Percentiles rank a stretch among this genome's conserved stretches.
Evolutionary conservation across 2,888 invertebrate genomes (phyloP).

Genomic region (Trichogramma evanescens): DNA sequence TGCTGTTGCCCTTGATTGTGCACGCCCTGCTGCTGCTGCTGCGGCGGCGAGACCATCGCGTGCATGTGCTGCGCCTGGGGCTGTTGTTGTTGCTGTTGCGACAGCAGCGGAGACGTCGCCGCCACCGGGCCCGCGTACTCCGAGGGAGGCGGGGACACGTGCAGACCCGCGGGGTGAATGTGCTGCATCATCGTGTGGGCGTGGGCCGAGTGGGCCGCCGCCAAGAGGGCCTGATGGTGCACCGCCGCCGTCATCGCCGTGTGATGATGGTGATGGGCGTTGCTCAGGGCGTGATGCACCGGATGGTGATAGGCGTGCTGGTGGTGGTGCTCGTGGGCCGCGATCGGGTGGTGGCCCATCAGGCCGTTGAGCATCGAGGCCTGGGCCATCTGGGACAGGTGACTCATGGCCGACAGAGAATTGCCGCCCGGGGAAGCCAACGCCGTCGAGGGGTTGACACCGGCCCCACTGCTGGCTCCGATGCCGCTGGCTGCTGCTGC

Average conservation of each 20-base stretch:
- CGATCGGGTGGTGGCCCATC: slow-evolving; percentile 2
- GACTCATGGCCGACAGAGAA: too few relatives aligned
- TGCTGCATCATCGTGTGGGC: neutral
- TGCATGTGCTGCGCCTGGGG: slow-evolving; percentile 5
- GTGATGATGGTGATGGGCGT: neutral
- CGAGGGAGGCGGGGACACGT: slow-evolving; percentile 32
- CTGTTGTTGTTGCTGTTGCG: slow-evolving; percentile 27
- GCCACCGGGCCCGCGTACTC: slow-evolving; percentile 22
- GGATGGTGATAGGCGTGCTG: neutral
- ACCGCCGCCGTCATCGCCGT: too few relatives aligned
- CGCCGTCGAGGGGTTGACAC: too few relatives aligned
- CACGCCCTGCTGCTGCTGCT: neutral
- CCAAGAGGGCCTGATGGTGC: too few relatives aligned
- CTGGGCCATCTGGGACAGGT: too few relatives aligned
- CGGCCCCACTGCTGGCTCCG: too few relatives aligned
- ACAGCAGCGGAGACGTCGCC: slow-evolving; percentile 22
- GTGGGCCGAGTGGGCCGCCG: neutral
- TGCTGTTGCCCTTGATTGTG: too few relatives aligned
- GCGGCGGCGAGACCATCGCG: slow-evolving; percentile 1
- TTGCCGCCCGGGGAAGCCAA: too few relatives aligned
- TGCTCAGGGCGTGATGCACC: neutral
- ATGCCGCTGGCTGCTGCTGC: too few relatives aligned
- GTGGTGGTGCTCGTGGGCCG: neutral
- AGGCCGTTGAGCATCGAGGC: slow-evolving; percentile 13
- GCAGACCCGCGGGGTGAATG: slow-evolving; percentile 16